Base-by-base conservation (phyloP, 2,888 invertebrate species). In the Gymnoscelis rufifasciata region DNA sequence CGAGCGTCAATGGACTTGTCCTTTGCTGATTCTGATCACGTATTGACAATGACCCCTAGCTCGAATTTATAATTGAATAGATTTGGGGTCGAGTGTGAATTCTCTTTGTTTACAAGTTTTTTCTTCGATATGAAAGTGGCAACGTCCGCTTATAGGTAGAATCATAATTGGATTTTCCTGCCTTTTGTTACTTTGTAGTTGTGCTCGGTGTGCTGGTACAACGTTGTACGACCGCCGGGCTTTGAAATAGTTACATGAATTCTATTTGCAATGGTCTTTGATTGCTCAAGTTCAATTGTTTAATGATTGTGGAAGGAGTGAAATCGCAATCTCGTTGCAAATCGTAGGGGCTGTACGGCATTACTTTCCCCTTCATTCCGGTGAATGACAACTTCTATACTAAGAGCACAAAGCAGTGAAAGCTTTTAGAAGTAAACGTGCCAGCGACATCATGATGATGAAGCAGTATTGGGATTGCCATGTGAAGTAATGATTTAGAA, bases 381-480 rank as follows among this genome's bases (percentile, higher is more conserved):
- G 46, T 50, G 52, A 51, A 47, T 47, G 47, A 50, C 43, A 29
- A 47, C 41, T 51, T 49, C 44, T 10, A 40, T 33, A 40, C 30
- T 13, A 28, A 14, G 12, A 38, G 37, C 31, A 44, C 46, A 42
- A 52, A 47, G 38, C 30, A 54, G 68, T 59, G 69, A 68, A 68
- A 69, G 68, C 62, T 51, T 56, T 56, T 30, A 53, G 36, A 42
- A 43, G 37, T 57, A 47, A 58, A 52, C 47, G 53, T 57, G 39
- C 38, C 57, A 43, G 59, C 59, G 53, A 60, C 64, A 66, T 60
- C 46, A 39, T 57, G 54, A 65, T 72, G 71, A 70, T 66, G 56
- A 57, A 57, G 68, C 71, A 71, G 64, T 39, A 46, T 62, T 55
- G 52, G 55, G 44, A 59, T 50, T 57, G 56, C 57, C 58, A 5